These are phyloP conservation scores for Eupithecia abbreviata DNA, from an alignment of 2,888 invertebrate genomes.

Conservation along the genomic window DNA sequence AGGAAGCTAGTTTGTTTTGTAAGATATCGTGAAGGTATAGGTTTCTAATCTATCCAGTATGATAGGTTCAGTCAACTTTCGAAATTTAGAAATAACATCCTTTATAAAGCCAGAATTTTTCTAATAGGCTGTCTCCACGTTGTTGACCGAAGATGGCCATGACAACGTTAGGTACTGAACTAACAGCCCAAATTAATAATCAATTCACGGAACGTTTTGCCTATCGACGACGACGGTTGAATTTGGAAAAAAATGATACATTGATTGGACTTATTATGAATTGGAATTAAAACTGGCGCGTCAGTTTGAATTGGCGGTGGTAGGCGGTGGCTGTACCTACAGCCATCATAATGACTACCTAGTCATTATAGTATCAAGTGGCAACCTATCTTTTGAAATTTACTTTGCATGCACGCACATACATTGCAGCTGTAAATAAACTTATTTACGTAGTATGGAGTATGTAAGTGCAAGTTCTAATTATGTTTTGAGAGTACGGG, in stretches of 20 bases:
- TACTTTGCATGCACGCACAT: background rate
- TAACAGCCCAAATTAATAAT: background rate
- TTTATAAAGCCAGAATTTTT: background rate
- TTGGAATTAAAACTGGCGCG: background rate
- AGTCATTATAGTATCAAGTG: background rate
- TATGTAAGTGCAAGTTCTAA: constrained; percentile 53
- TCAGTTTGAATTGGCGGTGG: background rate
- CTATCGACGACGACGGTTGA: background rate
- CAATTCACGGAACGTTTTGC: background rate
- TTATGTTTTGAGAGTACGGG: constrained; percentile 67
- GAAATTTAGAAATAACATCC: background rate
- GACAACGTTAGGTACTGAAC: background rate
- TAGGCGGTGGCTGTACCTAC: background rate
- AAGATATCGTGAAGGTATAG: background rate
- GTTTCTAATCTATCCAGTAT: background rate
- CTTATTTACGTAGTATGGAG: constrained; percentile 3
- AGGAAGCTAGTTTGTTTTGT: constrained; percentile 1
- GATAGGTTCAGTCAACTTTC: background rate
- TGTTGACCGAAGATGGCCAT: background rate
- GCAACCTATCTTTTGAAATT: background rate
- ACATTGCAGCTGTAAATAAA: background rate
- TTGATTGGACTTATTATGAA: background rate
- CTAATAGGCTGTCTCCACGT: background rate
- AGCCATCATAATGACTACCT: no score
- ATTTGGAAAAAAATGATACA: background rate